Evolutionary conservation across 2,888 invertebrate genomes (phyloP).

Genomic region (Philonicus albiceps): DNA sequence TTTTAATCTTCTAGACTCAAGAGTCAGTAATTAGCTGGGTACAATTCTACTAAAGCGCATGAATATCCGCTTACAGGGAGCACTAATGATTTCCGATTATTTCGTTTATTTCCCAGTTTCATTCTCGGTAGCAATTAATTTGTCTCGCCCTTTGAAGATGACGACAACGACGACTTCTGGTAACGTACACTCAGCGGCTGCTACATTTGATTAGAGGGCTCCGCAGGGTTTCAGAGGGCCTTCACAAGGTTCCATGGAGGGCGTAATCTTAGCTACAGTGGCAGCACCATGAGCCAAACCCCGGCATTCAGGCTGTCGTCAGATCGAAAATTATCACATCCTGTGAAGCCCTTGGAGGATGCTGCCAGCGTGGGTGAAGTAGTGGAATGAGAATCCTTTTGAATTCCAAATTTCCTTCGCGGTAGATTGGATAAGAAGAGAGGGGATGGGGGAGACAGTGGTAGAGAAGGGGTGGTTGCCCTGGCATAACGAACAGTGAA

Average conservation of each 20-base stretch:
- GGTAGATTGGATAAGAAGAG: background rate
- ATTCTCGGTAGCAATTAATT: background rate
- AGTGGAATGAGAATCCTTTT: background rate
- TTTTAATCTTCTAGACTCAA: background rate
- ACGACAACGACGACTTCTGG: background rate
- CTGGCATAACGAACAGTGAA: background rate
- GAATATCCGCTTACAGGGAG: background rate
- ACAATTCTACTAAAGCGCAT: background rate
- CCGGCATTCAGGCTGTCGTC: background rate
- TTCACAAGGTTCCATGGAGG: background rate
- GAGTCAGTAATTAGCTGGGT: background rate
- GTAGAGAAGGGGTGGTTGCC: background rate
- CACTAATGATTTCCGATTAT: conserved; percentile 15
- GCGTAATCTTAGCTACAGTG: background rate
- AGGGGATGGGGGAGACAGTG: background rate
- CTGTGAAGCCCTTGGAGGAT: background rate
- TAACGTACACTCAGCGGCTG: background rate
- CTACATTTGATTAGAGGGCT: background rate
- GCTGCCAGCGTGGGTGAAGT: background rate
- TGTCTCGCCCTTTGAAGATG: background rate
- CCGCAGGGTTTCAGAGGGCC: background rate
- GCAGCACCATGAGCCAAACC: background rate
- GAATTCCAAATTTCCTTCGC: background rate
- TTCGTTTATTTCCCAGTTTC: background rate
- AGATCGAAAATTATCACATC: background rate